Evolutionary conservation across 2,797 vertebrate species (phyloP).

Genomic region (Parauchenoglanis ngamensis): DNA sequence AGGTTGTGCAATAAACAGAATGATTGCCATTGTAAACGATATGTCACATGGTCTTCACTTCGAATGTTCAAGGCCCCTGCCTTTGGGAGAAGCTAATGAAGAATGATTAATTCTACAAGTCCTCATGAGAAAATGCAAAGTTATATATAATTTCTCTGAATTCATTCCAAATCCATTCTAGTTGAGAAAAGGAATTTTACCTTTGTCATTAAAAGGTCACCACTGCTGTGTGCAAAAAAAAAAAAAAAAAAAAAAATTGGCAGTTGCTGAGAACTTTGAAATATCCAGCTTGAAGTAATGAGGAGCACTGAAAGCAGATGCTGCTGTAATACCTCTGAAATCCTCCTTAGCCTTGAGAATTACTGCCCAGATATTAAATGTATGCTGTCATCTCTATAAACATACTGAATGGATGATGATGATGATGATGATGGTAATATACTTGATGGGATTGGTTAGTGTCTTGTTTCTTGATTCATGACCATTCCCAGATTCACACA

Average conservation of each 20-base stretch:
- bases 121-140: conserved; percentile 9
- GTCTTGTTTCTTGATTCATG: background rate
- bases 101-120: background rate
- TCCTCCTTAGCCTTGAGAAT: background rate
- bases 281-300: background rate
- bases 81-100: conserved; percentile 17
- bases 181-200: background rate
- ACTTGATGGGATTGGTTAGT: background rate
- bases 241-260: background rate
- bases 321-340: conserved; percentile 8
- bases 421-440: background rate
- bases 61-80: background rate
- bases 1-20: conserved; percentile 64
- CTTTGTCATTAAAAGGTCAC: background rate
- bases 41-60: conserved; percentile 1
- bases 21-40: conserved; percentile 51
- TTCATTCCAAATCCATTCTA: conserved; percentile 1
- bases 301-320: background rate
- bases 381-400: conserved; percentile 19
- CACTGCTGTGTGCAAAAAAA: background rate
- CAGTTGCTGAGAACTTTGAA: background rate
- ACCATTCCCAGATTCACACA: background rate
- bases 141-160: conserved; percentile 4
- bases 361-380: conserved; percentile 20
- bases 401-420: conserved; percentile 13